These are phyloP conservation scores for Athene cunicularia DNA, from an alignment of 2,113 vertebrate genomes.

Conservation along the genomic window DNA sequence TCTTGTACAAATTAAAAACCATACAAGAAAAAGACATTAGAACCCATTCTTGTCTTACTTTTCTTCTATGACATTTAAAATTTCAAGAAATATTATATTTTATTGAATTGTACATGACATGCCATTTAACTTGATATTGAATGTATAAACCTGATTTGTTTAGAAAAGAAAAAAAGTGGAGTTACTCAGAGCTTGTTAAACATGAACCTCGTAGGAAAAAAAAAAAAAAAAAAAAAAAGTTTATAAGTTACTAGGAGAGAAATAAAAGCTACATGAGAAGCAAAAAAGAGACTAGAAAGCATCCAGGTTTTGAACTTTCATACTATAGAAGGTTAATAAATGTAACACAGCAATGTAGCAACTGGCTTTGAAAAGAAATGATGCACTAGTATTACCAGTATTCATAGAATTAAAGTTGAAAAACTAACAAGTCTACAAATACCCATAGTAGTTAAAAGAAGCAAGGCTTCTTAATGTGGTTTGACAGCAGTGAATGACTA, in stretches of 20 bases:
- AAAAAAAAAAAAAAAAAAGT: accelerated
- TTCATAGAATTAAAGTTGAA: not conserved
- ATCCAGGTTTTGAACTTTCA: not conserved
- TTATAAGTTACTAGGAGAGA: not conserved
- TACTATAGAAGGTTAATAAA: not conserved
- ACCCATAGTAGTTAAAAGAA: not conserved
- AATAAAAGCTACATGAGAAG: not conserved
- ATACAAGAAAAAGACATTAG: accelerated
- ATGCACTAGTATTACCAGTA: not conserved
- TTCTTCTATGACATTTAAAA: not conserved
- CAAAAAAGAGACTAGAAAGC: not conserved
- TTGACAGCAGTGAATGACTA: not conserved
- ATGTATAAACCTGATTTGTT: not conserved
- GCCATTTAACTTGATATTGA: not conserved
- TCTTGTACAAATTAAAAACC: not conserved
- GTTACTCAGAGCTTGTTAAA: not conserved
- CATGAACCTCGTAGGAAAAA: not conserved
- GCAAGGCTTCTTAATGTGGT: not conserved
- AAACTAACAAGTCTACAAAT: not conserved
- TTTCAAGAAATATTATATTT: not conserved
- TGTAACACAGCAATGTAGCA: not conserved
- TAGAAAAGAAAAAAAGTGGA: not conserved
- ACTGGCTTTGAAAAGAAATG: not conserved
- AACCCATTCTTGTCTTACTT: accelerated
- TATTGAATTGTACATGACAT: not conserved